phyloP scores from a whole-genome alignment of 2,113 vertebrate genomes.

The Datnioides undecimradiatus region DNA sequence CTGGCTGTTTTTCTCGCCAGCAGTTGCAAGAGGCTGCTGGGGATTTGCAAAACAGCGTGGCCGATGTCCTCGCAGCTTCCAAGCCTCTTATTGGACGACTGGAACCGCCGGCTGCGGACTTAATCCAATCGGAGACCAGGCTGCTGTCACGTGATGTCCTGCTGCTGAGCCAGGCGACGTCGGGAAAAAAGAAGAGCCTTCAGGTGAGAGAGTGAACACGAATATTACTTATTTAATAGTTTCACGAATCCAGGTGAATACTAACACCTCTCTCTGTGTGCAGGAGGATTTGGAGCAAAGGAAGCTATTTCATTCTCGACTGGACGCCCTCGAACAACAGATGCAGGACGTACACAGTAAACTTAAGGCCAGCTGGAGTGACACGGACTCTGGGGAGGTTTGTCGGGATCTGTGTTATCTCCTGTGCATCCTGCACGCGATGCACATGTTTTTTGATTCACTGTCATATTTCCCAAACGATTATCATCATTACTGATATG shows the following conservation, averaged over 20 bases:
- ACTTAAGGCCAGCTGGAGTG: conserved; percentile 66
- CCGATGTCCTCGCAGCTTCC: conserved; percentile 77
- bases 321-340: conserved; percentile 82
- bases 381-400: conserved; percentile 71
- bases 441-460: neutral
- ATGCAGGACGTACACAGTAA: conserved; percentile 74
- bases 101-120: conserved; percentile 58
- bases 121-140: conserved; percentile 81
- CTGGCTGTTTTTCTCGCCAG: conserved; percentile 63
- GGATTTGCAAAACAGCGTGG: conserved; percentile 72
- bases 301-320: conserved; percentile 77
- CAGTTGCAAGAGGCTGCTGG: conserved; percentile 80
- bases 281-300: conserved; percentile 82
- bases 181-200: conserved; percentile 79
- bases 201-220: conserved; percentile 79
- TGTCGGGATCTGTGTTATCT: neutral
- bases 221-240: neutral
- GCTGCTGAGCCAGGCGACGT: conserved; percentile 84
- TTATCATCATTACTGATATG: too few relatives aligned
- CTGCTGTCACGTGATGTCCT: conserved; percentile 82
- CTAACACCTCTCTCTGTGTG: conserved; percentile 1
- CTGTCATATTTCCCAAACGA: neutral
- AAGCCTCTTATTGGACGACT: conserved; percentile 80
- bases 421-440: neutral
- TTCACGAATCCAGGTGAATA: neutral